Conservation (phyloP, 2,797 vertebrate species). For the Merluccius polli region DNA sequence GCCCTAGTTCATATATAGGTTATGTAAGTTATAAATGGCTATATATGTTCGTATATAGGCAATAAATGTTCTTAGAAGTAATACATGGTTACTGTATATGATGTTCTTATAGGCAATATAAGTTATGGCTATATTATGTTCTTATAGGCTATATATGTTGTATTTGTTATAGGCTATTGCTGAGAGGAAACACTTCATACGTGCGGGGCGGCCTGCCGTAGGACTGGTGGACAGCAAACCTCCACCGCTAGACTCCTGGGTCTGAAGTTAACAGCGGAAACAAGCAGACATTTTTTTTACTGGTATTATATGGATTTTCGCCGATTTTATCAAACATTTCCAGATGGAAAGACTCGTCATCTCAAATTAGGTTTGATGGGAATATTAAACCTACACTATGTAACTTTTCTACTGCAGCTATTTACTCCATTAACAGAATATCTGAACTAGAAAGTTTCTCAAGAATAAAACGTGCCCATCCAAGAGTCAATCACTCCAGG, state of each 20-base stretch:
- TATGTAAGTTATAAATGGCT: too few species aligned
- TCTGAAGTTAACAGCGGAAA: slow-evolving; percentile 71
- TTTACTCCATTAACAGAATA: background rate
- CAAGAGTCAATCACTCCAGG: background rate
- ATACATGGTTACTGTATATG: too few species aligned
- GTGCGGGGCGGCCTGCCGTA: slow-evolving; percentile 93
- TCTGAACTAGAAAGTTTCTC: background rate
- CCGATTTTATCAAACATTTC: slow-evolving; percentile 51
- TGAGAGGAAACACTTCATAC: slow-evolving; percentile 93
- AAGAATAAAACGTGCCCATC: background rate
- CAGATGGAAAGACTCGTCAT: slow-evolving; percentile 31
- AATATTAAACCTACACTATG: slow-evolving; percentile 23
- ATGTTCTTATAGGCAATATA: background rate
- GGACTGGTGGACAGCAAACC: slow-evolving; percentile 96
- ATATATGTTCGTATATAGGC: too few species aligned
- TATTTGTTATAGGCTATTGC: slow-evolving; percentile 80
- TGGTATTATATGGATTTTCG: slow-evolving; percentile 48
- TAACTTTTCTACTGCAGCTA: slow-evolving; percentile 2
- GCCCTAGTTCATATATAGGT: too few species aligned
- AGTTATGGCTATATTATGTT: background rate
- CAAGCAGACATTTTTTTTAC: slow-evolving; percentile 47
- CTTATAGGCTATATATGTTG: slow-evolving; percentile 65
- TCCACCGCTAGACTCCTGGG: slow-evolving; percentile 99
- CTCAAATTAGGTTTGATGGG: slow-evolving; percentile 41
- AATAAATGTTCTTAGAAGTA: too few species aligned